Base-by-base conservation (phyloP, 2,797 vertebrate genomes). In the Centroberyx gerrardi region DNA sequence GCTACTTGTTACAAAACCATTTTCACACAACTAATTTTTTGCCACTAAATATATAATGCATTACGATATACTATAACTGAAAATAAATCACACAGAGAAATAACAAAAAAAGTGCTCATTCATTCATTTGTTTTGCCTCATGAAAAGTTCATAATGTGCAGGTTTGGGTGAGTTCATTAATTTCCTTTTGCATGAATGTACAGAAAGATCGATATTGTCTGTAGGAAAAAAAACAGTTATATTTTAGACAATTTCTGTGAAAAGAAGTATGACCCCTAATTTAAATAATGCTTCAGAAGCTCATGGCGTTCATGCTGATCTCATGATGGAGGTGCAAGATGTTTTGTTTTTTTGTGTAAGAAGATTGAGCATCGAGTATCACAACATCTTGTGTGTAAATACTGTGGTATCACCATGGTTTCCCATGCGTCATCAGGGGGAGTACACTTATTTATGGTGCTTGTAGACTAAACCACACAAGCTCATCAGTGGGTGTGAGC, bases 401-500 rank as follows among this genome's bases (percentile, higher is more conserved):
- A 38, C 68, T 52, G 29, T 62, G 28, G 27, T 31, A 29, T 40
- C 64, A 67, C 49, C 36, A 14, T 52, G 44, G 44, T 17, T 22
- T 22, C 7, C 63, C 18, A 27, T 67, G 52, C 51, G 52, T 67
- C 52, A 67, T 8, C 5, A 5, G 28, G 31, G 66, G 33, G 66
- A 54, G 59, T 31, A n/a, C 13, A 17, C 51, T 46, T 55, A 62
- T 55, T 40, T 55, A 53, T 46, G 60, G 27, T 54, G 27, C 38
- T 44, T 52, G 51, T 33, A 28, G 28, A 68, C 36, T 67, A 51
- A 58, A 59, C 40, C 29, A 53, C 44, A 38, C 63, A 61, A 66
- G 62, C 62, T 52, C 29, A 67, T 51, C 38, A 67, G 62, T n/a
- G n/a, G 54, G 40, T 52, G 33, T 59, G 40, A 66, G 60, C 31